Evolutionary conservation across 2,797 vertebrate genomes (phyloP), one percentile per base, ranked within the genome.

Genomic region (Rhynchonycteris naso): DNA sequence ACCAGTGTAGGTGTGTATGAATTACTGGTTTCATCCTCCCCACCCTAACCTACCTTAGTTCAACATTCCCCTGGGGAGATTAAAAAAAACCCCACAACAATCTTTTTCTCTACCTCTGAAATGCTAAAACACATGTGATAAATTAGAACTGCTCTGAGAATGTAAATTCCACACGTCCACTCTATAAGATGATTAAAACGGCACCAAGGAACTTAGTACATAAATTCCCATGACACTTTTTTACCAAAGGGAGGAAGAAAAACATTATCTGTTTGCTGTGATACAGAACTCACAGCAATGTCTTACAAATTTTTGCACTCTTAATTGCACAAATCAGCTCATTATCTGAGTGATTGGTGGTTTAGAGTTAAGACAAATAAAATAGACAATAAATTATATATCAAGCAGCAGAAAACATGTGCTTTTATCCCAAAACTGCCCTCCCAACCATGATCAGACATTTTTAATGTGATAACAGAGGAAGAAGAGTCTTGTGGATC

Each of bases 221-320:
- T 26, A 43, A 56, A 81, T 8, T 56, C 21, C 52, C 74, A 1
- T 7, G 75, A 43, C 18, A 1, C 58, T 24, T 65, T 84, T 69
- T 87, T 43, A 78, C 63, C 35, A 47, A 65, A 87, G 33, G 66
- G 18, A 78, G 10, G 14, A 80, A 38, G 30, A 50, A 79, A 86
- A 87, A 59, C 10, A 2, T 56, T 56, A 50, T 10, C 10, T 59
- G 68, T 93, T 80, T 75, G 80, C 89, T 43, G 18, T 14, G 65
- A 89, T 7, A 63, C 13, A 15, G 43, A 95, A 91, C 21, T 58
- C 66, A 43, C 9, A 47, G 59, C 56, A 66, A 35, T 2, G 4
- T 24, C 65, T 85, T 68, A 52, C 71, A 78, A 68, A 91, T 94
- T 83, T 85, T 93, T 76, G 65, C 93, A 76, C 91, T 82, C 74